These are phyloP conservation scores for Tenebrosternarchus preto DNA, from an alignment of 2,113 vertebrate genomes.

Conservation along the genomic window DNA sequence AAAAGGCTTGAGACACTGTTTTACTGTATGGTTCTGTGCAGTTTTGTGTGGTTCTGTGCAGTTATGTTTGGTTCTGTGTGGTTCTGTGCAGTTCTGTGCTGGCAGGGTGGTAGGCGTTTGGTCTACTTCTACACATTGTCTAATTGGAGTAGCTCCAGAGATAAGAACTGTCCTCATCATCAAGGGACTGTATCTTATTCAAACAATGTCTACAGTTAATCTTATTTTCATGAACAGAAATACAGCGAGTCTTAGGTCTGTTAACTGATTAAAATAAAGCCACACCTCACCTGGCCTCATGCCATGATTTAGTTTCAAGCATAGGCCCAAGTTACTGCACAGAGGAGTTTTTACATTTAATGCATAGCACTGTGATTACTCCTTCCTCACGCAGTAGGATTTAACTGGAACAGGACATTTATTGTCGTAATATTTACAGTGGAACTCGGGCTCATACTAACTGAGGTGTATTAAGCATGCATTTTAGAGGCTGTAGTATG, in stretches of 20 bases:
- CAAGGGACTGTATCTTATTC: background rate
- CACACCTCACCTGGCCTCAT: conserved; percentile 36
- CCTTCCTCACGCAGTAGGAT: background rate
- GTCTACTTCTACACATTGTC: background rate
- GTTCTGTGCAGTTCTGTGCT: conserved; percentile 4
- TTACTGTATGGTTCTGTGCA: background rate
- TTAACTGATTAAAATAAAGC: conserved; percentile 41
- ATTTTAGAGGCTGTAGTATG: background rate
- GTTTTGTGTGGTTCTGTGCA: background rate
- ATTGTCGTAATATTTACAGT: conserved; percentile 15
- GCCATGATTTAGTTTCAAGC: conserved; percentile 35
- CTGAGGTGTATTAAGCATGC: background rate
- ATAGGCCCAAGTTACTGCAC: conserved; percentile 29
- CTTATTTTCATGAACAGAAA: conserved; percentile 24
- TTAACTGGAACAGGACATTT: background rate
- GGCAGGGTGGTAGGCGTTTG: background rate
- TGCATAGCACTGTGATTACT: background rate
- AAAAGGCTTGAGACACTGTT: too few relatives aligned
- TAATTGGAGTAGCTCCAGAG: background rate
- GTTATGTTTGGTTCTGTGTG: background rate
- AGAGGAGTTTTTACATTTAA: conserved; percentile 8
- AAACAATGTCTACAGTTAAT: conserved; percentile 48
- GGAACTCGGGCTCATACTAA: background rate
- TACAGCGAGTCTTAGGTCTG: conserved; percentile 11
- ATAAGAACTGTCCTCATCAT: conserved; percentile 5